Base-by-base conservation (phyloP, 2,888 invertebrate genomes). In the Eumacrocentrus americanus region DNA sequence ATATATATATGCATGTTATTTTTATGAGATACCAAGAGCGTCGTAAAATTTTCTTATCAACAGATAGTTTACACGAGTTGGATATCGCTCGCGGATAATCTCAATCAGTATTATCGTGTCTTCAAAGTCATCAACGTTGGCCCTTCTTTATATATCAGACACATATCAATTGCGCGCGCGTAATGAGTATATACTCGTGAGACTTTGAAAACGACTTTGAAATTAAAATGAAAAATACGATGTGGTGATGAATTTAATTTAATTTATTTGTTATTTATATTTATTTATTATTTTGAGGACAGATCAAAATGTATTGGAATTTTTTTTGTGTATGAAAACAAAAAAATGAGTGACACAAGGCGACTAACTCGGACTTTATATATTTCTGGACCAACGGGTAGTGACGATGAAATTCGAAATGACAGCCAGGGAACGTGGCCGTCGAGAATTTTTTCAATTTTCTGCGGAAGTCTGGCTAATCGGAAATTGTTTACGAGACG, bases 351-450 rank as follows among this genome's bases (percentile, higher is more conserved):
- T 50, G 70, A 72, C 14, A 67, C 67, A 11, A 65, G 72, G 35
- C 63, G 70, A 29, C 65, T 67, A 55, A 74, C 75, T 22, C 67
- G 64, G 34, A 63, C 67, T 9, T 67, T 76, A n/a, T 73, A 67
- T 56, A 64, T 76, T 40, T 69, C 66, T 20, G 63, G 67, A 12
- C 16, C 65, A 7, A 67, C 59, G 38, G 70, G 62, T 2, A 55
- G 55, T 29, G 61, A 60, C 9, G 60, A 65, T 14, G 14, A 16
- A 11, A 18, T 56, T 1, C 58, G 54, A 44, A 61, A 62, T 58
- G 61, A 40, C 14, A 55, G 60, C 12, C 18, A 57, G 5, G 51
- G 37, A 12, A 53, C 67, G 7, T 75, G 75, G 72, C 67, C 58
- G 16, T 64, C 63, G 12, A 60, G 69, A 55, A 53, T 73, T 12